phyloP scores from a whole-genome alignment of 2,797 vertebrate species.

The Crocidura indochinensis region DNA sequence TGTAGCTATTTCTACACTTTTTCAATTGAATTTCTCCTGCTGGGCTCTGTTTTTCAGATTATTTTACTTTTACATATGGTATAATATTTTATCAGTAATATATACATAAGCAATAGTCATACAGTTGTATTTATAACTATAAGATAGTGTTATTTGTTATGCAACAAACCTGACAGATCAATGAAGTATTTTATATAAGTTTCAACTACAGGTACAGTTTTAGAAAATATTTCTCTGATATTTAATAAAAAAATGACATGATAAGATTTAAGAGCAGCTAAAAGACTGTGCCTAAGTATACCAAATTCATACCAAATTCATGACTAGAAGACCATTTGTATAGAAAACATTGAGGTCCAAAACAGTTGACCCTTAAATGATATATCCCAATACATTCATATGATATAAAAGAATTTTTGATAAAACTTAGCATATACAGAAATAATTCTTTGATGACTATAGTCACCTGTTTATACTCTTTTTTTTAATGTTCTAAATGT shows the following conservation, averaged over 20 bases:
- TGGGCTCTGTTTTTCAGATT: not conserved
- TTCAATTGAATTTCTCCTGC: not conserved
- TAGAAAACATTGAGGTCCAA: not conserved
- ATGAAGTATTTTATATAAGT: constrained; percentile 61
- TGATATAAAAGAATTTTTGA: not conserved
- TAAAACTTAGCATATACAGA: constrained; percentile 46
- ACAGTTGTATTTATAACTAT: constrained; percentile 7
- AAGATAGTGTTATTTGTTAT: constrained; percentile 28
- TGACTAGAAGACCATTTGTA: not conserved
- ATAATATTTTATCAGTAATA: not conserved
- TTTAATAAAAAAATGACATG: constrained; percentile 74
- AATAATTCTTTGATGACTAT: constrained; percentile 73
- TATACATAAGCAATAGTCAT: constrained; percentile 53
- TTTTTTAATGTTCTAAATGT: constrained; percentile 10
- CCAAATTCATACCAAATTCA: constrained; percentile 69
- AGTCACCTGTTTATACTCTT: constrained; percentile 50
- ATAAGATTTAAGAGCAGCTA: constrained; percentile 77
- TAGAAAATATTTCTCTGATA: constrained; percentile 66
- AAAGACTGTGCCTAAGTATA: not conserved
- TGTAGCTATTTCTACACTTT: not conserved
- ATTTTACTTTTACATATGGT: constrained; percentile 24
- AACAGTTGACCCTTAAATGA: not conserved
- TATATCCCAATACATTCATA: not conserved
- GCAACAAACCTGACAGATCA: constrained; percentile 15
- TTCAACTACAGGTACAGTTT: constrained; percentile 54